Conservation (phyloP, 2,888 invertebrate genomes). For the Tribolium freemani region DNA sequence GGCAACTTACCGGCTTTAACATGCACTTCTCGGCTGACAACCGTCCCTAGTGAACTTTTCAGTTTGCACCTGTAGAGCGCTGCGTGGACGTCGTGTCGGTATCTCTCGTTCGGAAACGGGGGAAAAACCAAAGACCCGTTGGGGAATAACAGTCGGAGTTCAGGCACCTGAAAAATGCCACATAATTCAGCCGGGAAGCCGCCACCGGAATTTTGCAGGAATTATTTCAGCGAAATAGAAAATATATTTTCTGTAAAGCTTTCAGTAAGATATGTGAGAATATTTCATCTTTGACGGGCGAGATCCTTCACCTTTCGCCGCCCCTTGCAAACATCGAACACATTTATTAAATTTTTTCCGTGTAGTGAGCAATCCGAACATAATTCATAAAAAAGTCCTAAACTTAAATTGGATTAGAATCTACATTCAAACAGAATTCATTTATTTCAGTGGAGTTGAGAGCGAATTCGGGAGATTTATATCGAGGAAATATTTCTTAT, state of each 20-base stretch:
- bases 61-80: slow-evolving; percentile 83
- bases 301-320: not conserved
- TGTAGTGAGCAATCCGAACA: slow-evolving; percentile 6
- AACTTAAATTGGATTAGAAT: slow-evolving; percentile 36
- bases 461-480: slow-evolving; percentile 15
- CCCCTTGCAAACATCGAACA: slow-evolving; percentile 13
- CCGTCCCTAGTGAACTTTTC: slow-evolving; percentile 79
- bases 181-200: slow-evolving; percentile 9
- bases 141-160: slow-evolving; percentile 80
- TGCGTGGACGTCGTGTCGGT: slow-evolving; percentile 87
- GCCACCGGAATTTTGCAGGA: not conserved
- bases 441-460: slow-evolving; percentile 14
- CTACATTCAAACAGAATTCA: slow-evolving; percentile 32
- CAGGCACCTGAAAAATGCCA: slow-evolving; percentile 70
- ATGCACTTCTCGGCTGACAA: slow-evolving; percentile 88
- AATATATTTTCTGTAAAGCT: too few relatives aligned
- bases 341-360: slow-evolving; percentile 27
- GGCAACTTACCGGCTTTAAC: slow-evolving; percentile 85
- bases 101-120: slow-evolving; percentile 85
- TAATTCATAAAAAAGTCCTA: slow-evolving; percentile 30
- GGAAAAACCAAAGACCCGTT: slow-evolving; percentile 91
- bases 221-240: too few relatives aligned
- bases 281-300: not conserved
- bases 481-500: slow-evolving; percentile 27
- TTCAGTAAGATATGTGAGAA: not conserved